Percentiles rank a stretch among this genome's conserved stretches.
These are phyloP conservation scores for Drosophila mimica DNA, from an alignment of 2,888 invertebrate species.

Conservation along the genomic window DNA sequence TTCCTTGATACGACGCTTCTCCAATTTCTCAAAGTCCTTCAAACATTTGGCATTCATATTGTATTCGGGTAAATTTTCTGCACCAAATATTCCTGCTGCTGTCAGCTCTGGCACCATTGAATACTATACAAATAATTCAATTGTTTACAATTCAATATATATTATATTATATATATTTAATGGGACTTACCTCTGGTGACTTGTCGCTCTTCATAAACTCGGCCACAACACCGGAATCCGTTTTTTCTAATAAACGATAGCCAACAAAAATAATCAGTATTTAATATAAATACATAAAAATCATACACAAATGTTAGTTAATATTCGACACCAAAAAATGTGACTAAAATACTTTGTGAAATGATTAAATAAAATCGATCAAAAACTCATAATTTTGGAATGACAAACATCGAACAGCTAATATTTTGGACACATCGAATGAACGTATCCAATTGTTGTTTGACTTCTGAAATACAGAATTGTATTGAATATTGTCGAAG, in stretches of 20 bases:
- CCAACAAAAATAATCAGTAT: background rate
- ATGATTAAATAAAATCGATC: background rate
- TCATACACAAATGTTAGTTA: background rate
- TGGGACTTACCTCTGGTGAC: slow-evolving; percentile 73
- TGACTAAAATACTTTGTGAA: fast-evolving
- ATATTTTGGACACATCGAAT: background rate
- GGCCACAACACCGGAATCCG: slow-evolving; percentile 57
- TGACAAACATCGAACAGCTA: background rate
- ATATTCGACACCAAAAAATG: background rate
- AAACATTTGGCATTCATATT: slow-evolving; percentile 89
- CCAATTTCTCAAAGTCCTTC: slow-evolving; percentile 89
- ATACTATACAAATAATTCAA: slow-evolving; percentile 55
- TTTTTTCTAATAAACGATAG: slow-evolving; percentile 66
- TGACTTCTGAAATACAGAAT: background rate
- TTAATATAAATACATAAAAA: background rate
- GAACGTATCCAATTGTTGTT: background rate
- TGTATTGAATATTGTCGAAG: background rate
- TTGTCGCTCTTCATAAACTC: slow-evolving; percentile 80
- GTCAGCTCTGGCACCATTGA: slow-evolving; percentile 76
- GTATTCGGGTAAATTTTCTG: slow-evolving; percentile 87
- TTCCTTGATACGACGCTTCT: slow-evolving; percentile 90
- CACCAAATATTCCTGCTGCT: slow-evolving; percentile 59
- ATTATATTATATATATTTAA: background rate
- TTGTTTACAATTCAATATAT: background rate
- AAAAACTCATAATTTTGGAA: background rate